phyloP scores from a whole-genome alignment of 2,888 invertebrate genomes.

The Reticulitermes lucifugus region DNA sequence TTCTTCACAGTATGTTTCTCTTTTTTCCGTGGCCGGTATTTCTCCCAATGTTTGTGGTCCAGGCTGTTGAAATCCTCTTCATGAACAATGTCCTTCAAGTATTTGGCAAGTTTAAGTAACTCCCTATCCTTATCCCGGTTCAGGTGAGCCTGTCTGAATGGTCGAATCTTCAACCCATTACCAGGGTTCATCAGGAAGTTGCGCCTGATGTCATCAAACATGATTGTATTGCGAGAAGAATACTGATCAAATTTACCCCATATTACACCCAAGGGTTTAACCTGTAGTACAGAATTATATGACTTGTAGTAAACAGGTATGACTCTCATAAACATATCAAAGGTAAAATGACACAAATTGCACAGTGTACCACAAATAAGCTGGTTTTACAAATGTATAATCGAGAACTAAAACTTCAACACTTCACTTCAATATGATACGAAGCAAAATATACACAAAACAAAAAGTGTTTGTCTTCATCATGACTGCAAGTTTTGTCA shows the following conservation, averaged over 20 bases:
- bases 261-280: conserved; percentile 95
- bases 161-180: conserved; percentile 89
- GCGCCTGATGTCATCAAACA: conserved; percentile 96
- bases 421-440: too few species aligned
- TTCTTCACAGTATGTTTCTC: background rate
- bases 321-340: background rate
- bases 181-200: conserved; percentile 99
- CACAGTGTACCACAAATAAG: too few species aligned
- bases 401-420: too few species aligned
- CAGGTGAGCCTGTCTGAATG: conserved; percentile 91
- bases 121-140: conserved; percentile 89
- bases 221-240: conserved; percentile 91
- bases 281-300: conserved; percentile 66
- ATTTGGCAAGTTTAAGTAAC: conserved; percentile 81
- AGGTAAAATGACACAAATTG: too few species aligned
- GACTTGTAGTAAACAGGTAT: background rate
- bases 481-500: too few species aligned
- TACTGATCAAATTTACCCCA: conserved; percentile 96
- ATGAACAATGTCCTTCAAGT: conserved; percentile 85
- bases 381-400: too few species aligned
- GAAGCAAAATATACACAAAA: too few species aligned
- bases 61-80: conserved; percentile 85
- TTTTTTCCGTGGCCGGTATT: conserved; percentile 68
- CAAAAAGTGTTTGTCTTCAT: too few species aligned
- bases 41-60: conserved; percentile 94